These are phyloP conservation scores for Hesperophylax magnus DNA, from an alignment of 1,140 invertebrate species.

Conservation along the genomic window DNA sequence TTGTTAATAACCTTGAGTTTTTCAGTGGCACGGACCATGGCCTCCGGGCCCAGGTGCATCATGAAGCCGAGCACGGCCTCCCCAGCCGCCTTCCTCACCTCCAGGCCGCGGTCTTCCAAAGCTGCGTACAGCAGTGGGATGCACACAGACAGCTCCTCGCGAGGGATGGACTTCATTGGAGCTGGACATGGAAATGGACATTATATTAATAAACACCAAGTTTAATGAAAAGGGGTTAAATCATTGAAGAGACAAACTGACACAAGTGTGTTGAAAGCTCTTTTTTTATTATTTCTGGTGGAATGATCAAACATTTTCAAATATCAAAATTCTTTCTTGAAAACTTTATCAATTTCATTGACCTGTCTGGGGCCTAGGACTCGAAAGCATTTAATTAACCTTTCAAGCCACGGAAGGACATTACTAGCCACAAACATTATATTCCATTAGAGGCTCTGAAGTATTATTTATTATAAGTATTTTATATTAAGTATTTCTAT, in stretches of 20 bases:
- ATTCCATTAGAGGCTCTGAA: too few species aligned
- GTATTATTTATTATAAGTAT: too few species aligned
- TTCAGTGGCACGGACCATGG: conserved; percentile 83
- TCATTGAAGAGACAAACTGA: neutral
- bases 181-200: conserved; percentile 61
- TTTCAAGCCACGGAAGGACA: too few species aligned
- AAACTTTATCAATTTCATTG: too few species aligned
- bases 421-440: too few species aligned
- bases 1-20: conserved; percentile 80
- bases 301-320: too few species aligned
- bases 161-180: conserved; percentile 79
- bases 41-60: conserved; percentile 92
- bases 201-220: neutral
- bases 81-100: conserved; percentile 91
- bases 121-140: conserved; percentile 86
- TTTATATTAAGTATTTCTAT: too few species aligned
- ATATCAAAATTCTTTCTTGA: too few species aligned
- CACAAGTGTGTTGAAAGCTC: neutral
- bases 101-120: conserved; percentile 91
- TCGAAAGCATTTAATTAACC: too few species aligned
- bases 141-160: conserved; percentile 86
- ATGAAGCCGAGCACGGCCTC: conserved; percentile 93
- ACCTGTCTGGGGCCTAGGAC: too few species aligned
- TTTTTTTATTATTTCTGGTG: too few species aligned
- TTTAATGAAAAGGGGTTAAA: too few species aligned